These are phyloP conservation scores for Sesia apiformis DNA, from an alignment of 2,888 invertebrate species.

Conservation along the genomic window DNA sequence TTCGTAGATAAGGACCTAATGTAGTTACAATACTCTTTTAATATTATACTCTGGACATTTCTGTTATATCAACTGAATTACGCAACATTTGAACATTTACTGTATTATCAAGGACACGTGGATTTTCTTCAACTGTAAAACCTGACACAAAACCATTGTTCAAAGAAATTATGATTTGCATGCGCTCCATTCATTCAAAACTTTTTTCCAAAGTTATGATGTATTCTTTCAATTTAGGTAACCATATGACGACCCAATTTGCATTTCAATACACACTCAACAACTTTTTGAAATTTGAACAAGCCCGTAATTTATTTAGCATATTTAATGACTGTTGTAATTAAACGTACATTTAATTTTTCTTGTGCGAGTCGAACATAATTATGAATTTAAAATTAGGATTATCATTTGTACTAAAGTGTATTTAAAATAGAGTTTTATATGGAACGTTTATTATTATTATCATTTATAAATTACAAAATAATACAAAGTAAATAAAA, in stretches of 20 bases:
- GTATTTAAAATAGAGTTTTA: slow-evolving; percentile 10
- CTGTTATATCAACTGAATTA: no score
- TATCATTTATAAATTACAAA: slow-evolving; percentile 1
- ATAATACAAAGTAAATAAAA: neutral
- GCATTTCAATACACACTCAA: neutral
- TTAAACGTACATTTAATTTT: slow-evolving; percentile 13
- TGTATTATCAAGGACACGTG: no score
- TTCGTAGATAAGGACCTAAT: no score
- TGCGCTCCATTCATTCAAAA: no score
- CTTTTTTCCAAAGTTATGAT: no score
- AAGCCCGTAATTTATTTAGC: slow-evolving; percentile 9
- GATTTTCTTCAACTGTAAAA: no score
- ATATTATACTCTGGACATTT: no score
- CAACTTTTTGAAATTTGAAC: neutral
- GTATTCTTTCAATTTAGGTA: neutral
- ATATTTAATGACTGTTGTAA: slow-evolving; percentile 7
- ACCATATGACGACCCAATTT: neutral
- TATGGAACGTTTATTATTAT: slow-evolving; percentile 3
- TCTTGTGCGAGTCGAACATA: slow-evolving; percentile 12
- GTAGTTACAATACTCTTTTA: no score
- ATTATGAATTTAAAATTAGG: slow-evolving; percentile 14
- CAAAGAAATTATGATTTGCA: no score
- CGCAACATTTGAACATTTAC: no score
- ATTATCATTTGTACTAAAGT: slow-evolving; percentile 11
- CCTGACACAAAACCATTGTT: no score